Evolutionary conservation across 2,888 invertebrate genomes (phyloP).

Genomic region (Lymantria monacha): DNA sequence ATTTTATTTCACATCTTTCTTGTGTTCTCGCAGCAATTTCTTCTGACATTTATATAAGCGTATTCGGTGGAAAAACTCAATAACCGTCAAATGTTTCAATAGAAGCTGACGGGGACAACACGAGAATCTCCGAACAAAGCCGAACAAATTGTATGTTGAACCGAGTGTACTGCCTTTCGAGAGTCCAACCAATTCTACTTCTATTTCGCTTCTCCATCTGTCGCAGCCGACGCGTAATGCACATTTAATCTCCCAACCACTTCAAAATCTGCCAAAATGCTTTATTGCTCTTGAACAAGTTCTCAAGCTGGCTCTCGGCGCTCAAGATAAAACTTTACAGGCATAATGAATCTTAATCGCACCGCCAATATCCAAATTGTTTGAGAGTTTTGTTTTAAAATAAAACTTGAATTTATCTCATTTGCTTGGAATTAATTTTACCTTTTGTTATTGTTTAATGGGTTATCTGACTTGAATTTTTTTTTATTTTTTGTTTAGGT

Average conservation of each 20-base stretch:
- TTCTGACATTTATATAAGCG: conserved; percentile 18
- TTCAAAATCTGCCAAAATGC: conserved; percentile 79
- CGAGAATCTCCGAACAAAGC: conserved; percentile 30
- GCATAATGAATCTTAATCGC: conserved; percentile 80
- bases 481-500: conserved; percentile 40
- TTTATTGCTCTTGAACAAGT: conserved; percentile 76
- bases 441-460: conserved; percentile 67
- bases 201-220: conserved; percentile 49
- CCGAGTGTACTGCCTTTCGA: conserved; percentile 32
- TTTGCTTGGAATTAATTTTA: conserved; percentile 66
- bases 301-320: conserved; percentile 54
- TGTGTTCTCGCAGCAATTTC: too few relatives aligned
- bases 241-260: conserved; percentile 74
- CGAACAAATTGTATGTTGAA: conserved; percentile 28
- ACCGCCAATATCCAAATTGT: conserved; percentile 75
- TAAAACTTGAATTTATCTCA: conserved; percentile 71
- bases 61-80: conserved; percentile 27
- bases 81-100: conserved; percentile 40
- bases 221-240: conserved; percentile 66
- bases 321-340: conserved; percentile 78
- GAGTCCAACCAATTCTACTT: conserved; percentile 19
- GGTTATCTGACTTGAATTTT: conserved; percentile 63
- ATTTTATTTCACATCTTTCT: conserved; percentile 7
- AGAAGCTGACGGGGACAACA: conserved; percentile 28
- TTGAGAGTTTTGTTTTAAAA: conserved; percentile 72